Evolutionary conservation across 2,797 vertebrate genomes (phyloP).

Genomic region (Pantherophis vulpinus): DNA sequence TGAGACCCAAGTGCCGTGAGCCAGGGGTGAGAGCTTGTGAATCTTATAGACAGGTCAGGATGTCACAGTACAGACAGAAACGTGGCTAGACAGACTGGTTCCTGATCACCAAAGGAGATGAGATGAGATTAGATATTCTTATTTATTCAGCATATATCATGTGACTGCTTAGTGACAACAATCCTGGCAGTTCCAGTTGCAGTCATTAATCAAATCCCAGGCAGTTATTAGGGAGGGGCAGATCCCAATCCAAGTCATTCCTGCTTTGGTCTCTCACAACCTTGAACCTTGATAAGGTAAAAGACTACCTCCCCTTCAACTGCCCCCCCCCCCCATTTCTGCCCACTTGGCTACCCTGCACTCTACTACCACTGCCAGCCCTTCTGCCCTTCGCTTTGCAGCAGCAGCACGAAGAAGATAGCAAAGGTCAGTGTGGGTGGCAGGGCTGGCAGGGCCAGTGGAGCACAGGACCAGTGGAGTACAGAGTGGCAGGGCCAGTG

Average conservation of each 20-base stretch:
- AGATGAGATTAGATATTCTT: neutral
- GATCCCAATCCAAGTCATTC: neutral
- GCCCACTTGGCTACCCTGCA: neutral
- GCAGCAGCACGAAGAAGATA: neutral
- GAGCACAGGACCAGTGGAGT: no score
- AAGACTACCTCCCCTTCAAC: neutral
- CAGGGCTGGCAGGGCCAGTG: neutral
- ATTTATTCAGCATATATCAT: neutral
- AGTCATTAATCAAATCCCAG: neutral
- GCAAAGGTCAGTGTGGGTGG: neutral
- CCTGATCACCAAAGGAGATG: neutral
- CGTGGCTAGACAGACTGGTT: neutral
- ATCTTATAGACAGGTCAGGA: neutral
- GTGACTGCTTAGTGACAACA: neutral
- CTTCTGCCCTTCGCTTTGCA: neutral
- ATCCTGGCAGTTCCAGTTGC: neutral
- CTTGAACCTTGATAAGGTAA: neutral
- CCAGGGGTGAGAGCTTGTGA: neutral
- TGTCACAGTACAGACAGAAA: neutral
- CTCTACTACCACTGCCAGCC: neutral
- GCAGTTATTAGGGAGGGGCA: neutral
- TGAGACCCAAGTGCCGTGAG: neutral
- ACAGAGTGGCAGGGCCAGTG: no score
- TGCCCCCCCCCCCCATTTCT: neutral
- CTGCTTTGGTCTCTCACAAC: neutral